Conservation (phyloP, 2,797 vertebrate genomes). For the Alosa sapidissima region DNA sequence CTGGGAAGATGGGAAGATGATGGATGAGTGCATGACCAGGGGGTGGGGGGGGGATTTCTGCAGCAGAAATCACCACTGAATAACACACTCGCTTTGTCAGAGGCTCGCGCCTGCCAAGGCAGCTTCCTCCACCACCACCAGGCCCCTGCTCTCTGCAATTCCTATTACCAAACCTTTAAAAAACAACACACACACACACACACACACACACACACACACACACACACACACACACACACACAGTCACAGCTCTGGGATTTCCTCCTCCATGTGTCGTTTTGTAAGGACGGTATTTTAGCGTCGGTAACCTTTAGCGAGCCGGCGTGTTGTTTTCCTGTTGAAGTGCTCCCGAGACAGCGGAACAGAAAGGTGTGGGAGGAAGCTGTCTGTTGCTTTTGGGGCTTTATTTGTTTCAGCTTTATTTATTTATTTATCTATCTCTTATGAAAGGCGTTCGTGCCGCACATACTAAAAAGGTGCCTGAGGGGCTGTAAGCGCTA, state of each 20-base stretch:
- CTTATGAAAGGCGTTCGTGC: neutral
- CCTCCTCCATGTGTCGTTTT: neutral
- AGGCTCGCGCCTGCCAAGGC: neutral
- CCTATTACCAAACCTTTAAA: neutral
- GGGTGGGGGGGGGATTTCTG: neutral
- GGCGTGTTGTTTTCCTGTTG: neutral
- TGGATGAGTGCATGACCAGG: neutral
- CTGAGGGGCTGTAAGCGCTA: neutral
- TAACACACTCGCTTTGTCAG: neutral
- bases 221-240: neutral
- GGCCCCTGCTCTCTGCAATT: neutral
- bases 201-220: slow-evolving; percentile 1
- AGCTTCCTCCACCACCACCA: neutral
- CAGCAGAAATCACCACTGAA: neutral
- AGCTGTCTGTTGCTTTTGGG: slow-evolving; percentile 18
- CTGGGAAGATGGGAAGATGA: neutral
- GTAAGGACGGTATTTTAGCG: slow-evolving; percentile 8
- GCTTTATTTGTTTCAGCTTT: neutral
- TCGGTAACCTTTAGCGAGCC: slow-evolving; percentile 15
- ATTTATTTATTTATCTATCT: neutral
- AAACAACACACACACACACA: slow-evolving; percentile 15
- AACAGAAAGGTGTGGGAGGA: slow-evolving; percentile 22
- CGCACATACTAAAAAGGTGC: neutral
- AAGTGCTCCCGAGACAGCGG: slow-evolving; percentile 1
- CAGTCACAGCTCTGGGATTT: slow-evolving; percentile 7